Evolutionary conservation across 2,113 vertebrate species (phyloP).

Genomic region (Beaufortia kweichowensis): DNA sequence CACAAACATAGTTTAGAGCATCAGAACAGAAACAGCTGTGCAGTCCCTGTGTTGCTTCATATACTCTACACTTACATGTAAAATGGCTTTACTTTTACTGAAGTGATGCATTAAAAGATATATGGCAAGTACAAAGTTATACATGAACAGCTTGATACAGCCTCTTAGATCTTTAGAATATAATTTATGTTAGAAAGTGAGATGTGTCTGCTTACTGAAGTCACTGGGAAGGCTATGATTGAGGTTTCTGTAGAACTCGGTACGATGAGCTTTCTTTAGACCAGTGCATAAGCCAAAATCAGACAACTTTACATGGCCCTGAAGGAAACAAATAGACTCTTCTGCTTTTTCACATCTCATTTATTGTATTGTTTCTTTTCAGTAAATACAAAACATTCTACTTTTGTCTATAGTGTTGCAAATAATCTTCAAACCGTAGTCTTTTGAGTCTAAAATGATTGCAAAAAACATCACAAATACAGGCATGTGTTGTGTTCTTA

Average conservation of each 20-base stretch:
- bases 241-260: slow-evolving; percentile 96
- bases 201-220: slow-evolving; percentile 84
- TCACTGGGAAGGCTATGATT: slow-evolving; percentile 96
- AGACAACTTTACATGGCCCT: slow-evolving; percentile 97
- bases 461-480: no score
- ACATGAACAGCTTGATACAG: no score
- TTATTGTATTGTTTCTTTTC: no score
- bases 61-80: no score
- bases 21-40: not conserved
- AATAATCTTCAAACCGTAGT: not conserved
- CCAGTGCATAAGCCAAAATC: slow-evolving; percentile 98
- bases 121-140: no score
- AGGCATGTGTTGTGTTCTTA: slow-evolving; percentile 50
- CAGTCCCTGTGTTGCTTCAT: not conserved
- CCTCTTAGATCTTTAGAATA: not conserved
- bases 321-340: slow-evolving; percentile 18
- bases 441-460: no score
- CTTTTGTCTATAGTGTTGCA: not conserved
- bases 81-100: no score
- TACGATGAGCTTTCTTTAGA: slow-evolving; percentile 94
- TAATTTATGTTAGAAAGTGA: not conserved
- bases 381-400: not conserved
- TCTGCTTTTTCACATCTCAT: not conserved
- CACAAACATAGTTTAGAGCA: not conserved
- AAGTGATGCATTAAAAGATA: no score